Conservation (phyloP, 2,113 vertebrate species). For the Ptychochromis oligacanthus region DNA sequence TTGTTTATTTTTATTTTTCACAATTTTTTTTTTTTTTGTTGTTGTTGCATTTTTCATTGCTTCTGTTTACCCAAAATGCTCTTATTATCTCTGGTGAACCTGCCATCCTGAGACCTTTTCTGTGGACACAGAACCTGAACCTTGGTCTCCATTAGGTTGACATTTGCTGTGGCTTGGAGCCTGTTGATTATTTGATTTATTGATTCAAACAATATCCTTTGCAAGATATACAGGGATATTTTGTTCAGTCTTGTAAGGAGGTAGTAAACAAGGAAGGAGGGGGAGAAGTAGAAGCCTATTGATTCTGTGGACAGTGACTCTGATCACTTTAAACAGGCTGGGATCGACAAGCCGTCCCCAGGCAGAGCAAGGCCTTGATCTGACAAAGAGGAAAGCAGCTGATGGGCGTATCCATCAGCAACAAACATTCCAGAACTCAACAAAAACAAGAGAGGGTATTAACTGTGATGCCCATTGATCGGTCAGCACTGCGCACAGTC, state of each 20-base stretch:
- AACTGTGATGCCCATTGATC: constrained; percentile 74
- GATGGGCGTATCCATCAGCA: constrained; percentile 53
- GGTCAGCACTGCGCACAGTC: constrained; percentile 48
- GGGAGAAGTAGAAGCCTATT: constrained; percentile 47
- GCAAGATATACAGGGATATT: constrained; percentile 62
- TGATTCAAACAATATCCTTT: constrained; percentile 56
- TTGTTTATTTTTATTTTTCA: not conserved
- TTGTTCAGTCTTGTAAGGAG: constrained; percentile 36
- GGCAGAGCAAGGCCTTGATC: constrained; percentile 44
- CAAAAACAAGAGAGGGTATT: constrained; percentile 72
- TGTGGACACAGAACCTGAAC: constrained; percentile 36
- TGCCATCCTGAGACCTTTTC: not conserved
- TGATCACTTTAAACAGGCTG: constrained; percentile 73
- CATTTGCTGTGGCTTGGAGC: constrained; percentile 20
- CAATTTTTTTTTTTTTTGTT: too few species aligned
- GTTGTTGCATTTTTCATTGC: too few species aligned
- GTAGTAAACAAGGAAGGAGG: constrained; percentile 14
- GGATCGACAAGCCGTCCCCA: constrained; percentile 64
- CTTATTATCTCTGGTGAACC: constrained; percentile 21
- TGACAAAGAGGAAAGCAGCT: constrained; percentile 33
- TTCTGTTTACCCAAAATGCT: not conserved
- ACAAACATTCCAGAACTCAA: constrained; percentile 69
- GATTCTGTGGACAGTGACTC: constrained; percentile 70
- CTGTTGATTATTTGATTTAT: constrained; percentile 68
- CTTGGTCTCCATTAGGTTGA: not conserved